phyloP scores from a whole-genome alignment of 2,888 invertebrate genomes.

The Eristalis tenax region DNA sequence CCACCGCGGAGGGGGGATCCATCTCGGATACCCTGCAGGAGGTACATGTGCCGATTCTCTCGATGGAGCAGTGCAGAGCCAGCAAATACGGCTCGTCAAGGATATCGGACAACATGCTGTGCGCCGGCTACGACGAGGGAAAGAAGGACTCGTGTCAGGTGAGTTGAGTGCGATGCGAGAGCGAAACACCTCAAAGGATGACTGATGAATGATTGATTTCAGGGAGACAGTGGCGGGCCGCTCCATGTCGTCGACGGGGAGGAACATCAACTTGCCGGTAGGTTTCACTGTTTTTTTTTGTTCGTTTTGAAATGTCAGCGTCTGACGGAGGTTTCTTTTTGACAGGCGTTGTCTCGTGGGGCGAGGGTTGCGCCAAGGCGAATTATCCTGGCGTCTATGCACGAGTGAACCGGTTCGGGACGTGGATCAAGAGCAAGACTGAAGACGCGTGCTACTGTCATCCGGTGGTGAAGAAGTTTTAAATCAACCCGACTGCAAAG shows the following conservation, averaged over 20 bases:
- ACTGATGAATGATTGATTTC: slow-evolving; percentile 12
- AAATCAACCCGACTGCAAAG: not conserved
- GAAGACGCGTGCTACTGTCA: slow-evolving; percentile 86
- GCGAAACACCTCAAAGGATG: not conserved
- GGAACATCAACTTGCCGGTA: slow-evolving; percentile 72
- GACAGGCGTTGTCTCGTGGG: slow-evolving; percentile 87
- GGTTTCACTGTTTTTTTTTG: slow-evolving; percentile 74
- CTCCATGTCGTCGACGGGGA: slow-evolving; percentile 75
- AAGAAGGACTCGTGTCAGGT: slow-evolving; percentile 80
- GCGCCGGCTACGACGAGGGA: slow-evolving; percentile 79
- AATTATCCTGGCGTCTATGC: slow-evolving; percentile 91
- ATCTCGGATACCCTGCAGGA: slow-evolving; percentile 87
- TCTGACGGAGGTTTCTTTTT: slow-evolving; percentile 23
- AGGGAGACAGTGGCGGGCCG: slow-evolving; percentile 80
- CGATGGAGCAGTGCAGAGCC: slow-evolving; percentile 82
- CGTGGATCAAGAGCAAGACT: slow-evolving; percentile 87
- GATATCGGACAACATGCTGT: slow-evolving; percentile 80
- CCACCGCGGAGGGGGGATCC: slow-evolving; percentile 86
- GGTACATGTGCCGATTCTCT: slow-evolving; percentile 88
- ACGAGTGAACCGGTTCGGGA: slow-evolving; percentile 88
- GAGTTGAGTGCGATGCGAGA: not conserved
- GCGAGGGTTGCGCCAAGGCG: slow-evolving; percentile 82
- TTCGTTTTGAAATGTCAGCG: not conserved
- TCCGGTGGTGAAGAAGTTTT: slow-evolving; percentile 77
- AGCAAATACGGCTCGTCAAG: slow-evolving; percentile 79